Evolutionary conservation across 1,140 invertebrate species (phyloP).

Genomic region (Drosophila simulans): DNA sequence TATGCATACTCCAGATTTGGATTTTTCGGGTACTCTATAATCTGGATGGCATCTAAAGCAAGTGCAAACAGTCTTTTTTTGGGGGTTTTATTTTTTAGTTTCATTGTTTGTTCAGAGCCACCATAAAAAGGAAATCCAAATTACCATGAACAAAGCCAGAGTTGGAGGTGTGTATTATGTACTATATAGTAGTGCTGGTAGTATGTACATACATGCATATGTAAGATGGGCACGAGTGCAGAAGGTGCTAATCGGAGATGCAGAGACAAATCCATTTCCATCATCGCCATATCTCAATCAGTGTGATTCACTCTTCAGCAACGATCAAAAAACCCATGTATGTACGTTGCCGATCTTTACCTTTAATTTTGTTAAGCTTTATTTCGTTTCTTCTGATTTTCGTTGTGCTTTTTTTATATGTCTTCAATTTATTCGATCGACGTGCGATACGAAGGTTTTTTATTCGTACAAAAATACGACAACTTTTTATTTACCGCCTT

Average conservation of each 20-base stretch:
- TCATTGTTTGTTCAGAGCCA: conserved; percentile 12
- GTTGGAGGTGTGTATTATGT: background rate
- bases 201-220: too few relatives aligned
- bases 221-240: conserved; percentile 19
- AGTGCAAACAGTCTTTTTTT: conserved; percentile 16
- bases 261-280: background rate
- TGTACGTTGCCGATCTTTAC: conserved; percentile 7
- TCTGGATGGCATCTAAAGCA: conserved; percentile 29
- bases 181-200: background rate
- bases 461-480: background rate
- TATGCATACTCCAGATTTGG: conserved; percentile 34
- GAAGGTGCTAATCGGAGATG: conserved; percentile 32
- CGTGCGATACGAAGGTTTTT: conserved; percentile 45
- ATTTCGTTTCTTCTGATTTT: background rate
- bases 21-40: conserved; percentile 16
- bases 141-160: conserved; percentile 35
- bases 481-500: background rate
- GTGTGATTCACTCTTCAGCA: conserved; percentile 23
- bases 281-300: conserved; percentile 4
- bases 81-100: conserved; percentile 21
- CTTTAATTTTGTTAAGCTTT: conserved; percentile 25
- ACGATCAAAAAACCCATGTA: conserved; percentile 13
- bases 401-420: conserved; percentile 6
- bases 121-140: conserved; percentile 35
- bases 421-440: conserved; percentile 36